Evolutionary conservation across 2,797 vertebrate species (phyloP).

Genomic region (Gymnoscopelus braueri): DNA sequence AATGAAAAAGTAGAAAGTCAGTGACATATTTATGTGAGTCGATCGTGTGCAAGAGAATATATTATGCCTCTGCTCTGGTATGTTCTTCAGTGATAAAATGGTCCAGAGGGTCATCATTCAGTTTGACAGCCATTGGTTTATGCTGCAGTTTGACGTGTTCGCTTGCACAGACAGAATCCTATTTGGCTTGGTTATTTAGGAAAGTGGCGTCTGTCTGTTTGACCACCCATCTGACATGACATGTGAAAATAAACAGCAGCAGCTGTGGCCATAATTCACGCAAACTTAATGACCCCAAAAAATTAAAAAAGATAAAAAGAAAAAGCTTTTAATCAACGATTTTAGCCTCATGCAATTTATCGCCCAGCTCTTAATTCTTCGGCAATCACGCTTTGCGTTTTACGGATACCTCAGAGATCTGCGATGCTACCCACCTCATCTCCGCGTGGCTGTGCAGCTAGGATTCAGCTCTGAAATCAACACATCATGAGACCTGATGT

Average conservation of each 20-base stretch:
- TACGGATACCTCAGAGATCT: background rate
- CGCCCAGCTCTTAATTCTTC: background rate
- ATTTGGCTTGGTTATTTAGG: background rate
- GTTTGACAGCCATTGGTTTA: constrained; percentile 28
- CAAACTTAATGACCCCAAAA: background rate
- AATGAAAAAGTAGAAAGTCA: constrained; percentile 27
- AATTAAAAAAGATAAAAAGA: background rate
- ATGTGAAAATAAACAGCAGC: background rate
- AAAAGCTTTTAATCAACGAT: background rate
- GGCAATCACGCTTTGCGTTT: background rate
- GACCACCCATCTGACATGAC: background rate
- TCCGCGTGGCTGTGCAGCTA: background rate
- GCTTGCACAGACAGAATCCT: background rate
- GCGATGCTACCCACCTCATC: background rate
- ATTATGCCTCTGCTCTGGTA: too few relatives aligned
- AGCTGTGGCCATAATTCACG: background rate
- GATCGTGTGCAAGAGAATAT: constrained; percentile 6
- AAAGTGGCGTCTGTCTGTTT: background rate
- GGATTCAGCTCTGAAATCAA: background rate
- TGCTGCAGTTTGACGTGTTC: constrained; percentile 19
- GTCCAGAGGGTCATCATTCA: constrained; percentile 11
- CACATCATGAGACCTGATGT: background rate
- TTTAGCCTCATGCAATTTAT: constrained; percentile 10
- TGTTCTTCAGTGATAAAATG: too few relatives aligned
- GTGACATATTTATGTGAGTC: constrained; percentile 27